These are phyloP conservation scores for Mythimna loreyi DNA, from an alignment of 2,888 invertebrate species.

Conservation along the genomic window DNA sequence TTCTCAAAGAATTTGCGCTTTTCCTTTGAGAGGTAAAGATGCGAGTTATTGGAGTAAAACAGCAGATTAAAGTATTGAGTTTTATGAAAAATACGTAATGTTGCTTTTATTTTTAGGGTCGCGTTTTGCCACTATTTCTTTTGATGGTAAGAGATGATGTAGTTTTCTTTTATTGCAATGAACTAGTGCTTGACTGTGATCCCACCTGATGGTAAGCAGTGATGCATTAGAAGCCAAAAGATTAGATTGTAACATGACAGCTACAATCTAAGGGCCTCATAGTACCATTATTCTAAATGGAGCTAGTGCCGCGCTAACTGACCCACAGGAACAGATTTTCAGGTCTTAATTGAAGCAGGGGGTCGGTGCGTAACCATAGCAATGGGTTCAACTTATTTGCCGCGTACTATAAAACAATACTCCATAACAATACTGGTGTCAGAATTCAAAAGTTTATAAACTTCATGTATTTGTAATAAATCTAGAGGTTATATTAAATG, in stretches of 20 bases:
- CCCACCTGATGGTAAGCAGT: too few relatives aligned
- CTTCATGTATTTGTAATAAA: background rate
- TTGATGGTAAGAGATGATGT: too few relatives aligned
- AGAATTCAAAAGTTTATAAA: background rate
- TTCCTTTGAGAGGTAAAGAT: background rate
- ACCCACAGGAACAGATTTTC: too few relatives aligned
- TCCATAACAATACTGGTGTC: background rate
- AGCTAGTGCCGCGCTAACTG: background rate
- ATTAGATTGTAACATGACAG: too few relatives aligned
- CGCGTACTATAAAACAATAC: too few relatives aligned
- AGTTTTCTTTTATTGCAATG: too few relatives aligned
- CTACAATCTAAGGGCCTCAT: too few relatives aligned
- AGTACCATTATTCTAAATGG: background rate
- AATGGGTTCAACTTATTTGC: too few relatives aligned
- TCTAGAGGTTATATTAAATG: slow-evolving; percentile 6
- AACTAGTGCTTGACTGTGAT: too few relatives aligned
- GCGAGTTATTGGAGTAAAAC: slow-evolving; percentile 6
- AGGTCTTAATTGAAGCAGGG: too few relatives aligned
- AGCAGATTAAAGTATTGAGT: slow-evolving; percentile 9
- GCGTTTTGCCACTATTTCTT: background rate
- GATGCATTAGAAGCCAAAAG: too few relatives aligned
- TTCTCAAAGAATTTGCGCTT: slow-evolving; percentile 17
- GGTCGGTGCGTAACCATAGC: too few relatives aligned
- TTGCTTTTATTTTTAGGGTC: background rate
- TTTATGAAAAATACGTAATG: background rate